Evolutionary conservation across 2,113 vertebrate genomes (phyloP).

Genomic region (Heterotilapia buettikoferi): DNA sequence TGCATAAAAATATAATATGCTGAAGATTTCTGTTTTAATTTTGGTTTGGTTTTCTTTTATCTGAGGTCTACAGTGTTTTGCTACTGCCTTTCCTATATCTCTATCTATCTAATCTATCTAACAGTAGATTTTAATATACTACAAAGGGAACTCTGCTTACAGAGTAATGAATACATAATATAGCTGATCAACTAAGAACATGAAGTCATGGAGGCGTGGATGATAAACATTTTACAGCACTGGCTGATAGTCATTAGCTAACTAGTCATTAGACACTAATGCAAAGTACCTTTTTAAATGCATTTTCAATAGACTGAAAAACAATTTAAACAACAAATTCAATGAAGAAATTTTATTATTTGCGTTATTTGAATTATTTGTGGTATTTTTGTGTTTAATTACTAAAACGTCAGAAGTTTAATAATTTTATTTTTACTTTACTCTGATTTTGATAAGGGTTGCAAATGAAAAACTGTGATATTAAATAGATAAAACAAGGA

Average conservation of each 20-base stretch:
- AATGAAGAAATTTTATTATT: background rate
- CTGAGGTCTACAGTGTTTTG: background rate
- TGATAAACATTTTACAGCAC: background rate
- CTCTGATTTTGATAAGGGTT: background rate
- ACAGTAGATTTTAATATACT: background rate
- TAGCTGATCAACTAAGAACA: background rate
- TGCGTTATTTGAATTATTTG: background rate
- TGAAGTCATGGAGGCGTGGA: fast-evolving
- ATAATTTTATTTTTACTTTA: background rate
- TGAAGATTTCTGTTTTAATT: background rate
- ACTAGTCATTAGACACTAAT: fast-evolving
- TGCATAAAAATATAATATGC: background rate
- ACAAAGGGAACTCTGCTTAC: background rate
- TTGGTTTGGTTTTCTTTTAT: background rate
- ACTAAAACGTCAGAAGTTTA: background rate
- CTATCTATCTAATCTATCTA: background rate
- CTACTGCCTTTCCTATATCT: background rate
- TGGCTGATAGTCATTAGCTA: background rate
- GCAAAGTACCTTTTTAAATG: fast-evolving
- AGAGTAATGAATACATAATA: background rate
- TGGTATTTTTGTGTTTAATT: background rate
- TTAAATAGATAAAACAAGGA: background rate
- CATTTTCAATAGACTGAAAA: background rate
- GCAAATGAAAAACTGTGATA: background rate
- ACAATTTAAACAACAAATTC: background rate